phyloP scores from a whole-genome alignment of 2,888 invertebrate species.

The Diadegma fenestrale region DNA sequence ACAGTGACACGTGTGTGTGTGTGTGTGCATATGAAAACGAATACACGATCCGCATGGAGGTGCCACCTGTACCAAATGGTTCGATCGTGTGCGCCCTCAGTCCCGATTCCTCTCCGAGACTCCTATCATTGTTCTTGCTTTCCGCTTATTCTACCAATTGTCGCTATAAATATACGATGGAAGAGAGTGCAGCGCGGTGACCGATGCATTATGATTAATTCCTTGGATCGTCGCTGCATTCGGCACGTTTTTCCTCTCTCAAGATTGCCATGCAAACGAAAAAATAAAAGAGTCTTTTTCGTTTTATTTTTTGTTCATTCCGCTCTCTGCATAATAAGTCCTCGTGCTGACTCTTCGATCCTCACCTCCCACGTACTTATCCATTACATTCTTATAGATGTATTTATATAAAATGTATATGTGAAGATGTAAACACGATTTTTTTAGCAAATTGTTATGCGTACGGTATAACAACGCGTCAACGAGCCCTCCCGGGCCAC shows the following conservation, averaged over 20 bases:
- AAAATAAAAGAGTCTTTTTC: conserved; percentile 8
- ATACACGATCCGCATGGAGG: conserved; percentile 68
- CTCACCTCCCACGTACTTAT: conserved; percentile 31
- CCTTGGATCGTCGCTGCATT: conserved; percentile 55
- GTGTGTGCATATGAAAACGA: conserved; percentile 66
- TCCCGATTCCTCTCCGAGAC: conserved; percentile 60
- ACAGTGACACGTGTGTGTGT: conserved; percentile 30
- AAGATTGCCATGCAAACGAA: conserved; percentile 1
- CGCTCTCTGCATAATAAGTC: conserved; percentile 58
- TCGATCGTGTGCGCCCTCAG: conserved; percentile 62
- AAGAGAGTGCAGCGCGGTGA: conserved; percentile 23
- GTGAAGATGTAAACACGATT: conserved; percentile 71
- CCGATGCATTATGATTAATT: conserved; percentile 67
- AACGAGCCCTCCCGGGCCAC: conserved; percentile 46
- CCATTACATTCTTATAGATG: conserved; percentile 17
- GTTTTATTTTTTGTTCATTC: conserved; percentile 33
- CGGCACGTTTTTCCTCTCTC: conserved; percentile 53
- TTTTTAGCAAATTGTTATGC: conserved; percentile 81
- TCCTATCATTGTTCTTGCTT: conserved; percentile 41
- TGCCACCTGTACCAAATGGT: conserved; percentile 72
- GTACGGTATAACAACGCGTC: conserved; percentile 72
- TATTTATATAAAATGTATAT: conserved; percentile 24
- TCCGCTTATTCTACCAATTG: conserved; percentile 52
- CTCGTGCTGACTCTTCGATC: conserved; percentile 41
- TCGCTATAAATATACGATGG: conserved; percentile 65